Conservation (phyloP, 2,113 vertebrate species). For the Jaculus jaculus region DNA sequence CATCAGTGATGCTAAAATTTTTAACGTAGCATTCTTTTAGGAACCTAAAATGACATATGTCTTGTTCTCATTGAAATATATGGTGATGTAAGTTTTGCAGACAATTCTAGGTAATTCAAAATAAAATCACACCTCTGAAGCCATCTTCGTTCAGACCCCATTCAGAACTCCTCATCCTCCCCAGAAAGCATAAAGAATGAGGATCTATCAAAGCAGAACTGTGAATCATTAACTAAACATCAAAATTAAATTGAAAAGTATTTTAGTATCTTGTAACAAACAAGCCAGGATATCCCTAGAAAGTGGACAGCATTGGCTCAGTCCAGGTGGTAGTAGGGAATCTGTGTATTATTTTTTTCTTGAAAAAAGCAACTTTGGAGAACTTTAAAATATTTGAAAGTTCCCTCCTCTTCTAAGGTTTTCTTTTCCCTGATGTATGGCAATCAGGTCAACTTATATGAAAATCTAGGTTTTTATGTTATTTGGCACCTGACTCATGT, state of each 20-base stretch:
- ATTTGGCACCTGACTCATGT: neutral
- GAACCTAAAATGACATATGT: neutral
- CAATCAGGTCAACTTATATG: neutral
- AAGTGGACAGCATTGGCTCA: neutral
- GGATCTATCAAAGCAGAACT: neutral
- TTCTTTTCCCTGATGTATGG: constrained; percentile 2
- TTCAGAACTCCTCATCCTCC: neutral
- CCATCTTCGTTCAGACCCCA: neutral
- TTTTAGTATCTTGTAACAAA: neutral
- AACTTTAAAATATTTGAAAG: neutral
- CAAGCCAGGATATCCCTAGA: neutral
- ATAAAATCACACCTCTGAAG: neutral
- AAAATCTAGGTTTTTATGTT: neutral
- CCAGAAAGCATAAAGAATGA: neutral
- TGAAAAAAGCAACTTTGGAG: neutral
- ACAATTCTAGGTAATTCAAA: constrained; percentile 2
- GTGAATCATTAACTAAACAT: neutral
- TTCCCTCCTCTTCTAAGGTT: neutral
- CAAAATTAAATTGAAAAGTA: neutral
- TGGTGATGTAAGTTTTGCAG: neutral
- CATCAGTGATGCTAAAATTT: neutral
- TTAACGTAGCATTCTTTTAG: neutral
- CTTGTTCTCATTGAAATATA: neutral
- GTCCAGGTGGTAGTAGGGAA: neutral
- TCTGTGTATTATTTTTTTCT: neutral